Evolutionary conservation across 2,113 vertebrate genomes (phyloP).

Genomic region (Crypturellus undulatus): DNA sequence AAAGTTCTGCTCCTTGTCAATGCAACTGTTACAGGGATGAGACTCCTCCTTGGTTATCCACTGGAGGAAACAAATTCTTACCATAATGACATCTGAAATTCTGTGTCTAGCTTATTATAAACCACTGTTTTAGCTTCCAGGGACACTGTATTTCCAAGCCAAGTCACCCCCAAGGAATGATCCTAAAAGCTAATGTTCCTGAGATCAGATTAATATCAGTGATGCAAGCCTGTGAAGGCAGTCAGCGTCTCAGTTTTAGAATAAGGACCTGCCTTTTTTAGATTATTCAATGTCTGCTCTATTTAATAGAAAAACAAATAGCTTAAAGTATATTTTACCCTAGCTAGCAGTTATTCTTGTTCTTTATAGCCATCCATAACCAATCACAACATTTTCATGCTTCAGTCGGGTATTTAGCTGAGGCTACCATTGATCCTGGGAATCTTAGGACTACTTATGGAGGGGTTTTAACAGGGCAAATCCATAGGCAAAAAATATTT

Average conservation of each 20-base stretch:
- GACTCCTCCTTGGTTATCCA: neutral
- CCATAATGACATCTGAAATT: slow-evolving; percentile 9
- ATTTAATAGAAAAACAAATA: neutral
- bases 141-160: neutral
- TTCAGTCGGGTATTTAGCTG: neutral
- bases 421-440: neutral
- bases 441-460: neutral
- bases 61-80: neutral
- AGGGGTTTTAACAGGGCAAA: neutral
- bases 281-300: neutral
- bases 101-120: slow-evolving; percentile 8
- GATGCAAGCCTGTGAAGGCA: neutral
- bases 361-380: neutral
- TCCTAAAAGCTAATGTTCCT: neutral
- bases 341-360: neutral
- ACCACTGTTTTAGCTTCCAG: slow-evolving; percentile 1
- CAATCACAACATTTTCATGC: neutral
- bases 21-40: neutral
- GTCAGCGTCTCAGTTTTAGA: neutral
- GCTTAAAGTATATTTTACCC: neutral
- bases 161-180: neutral
- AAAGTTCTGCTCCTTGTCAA: neutral
- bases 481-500: neutral
- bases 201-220: neutral
- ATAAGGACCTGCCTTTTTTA: neutral